These are phyloP conservation scores for Drosophila takahashii DNA, from an alignment of 1,140 invertebrate genomes.

Conservation along the genomic window DNA sequence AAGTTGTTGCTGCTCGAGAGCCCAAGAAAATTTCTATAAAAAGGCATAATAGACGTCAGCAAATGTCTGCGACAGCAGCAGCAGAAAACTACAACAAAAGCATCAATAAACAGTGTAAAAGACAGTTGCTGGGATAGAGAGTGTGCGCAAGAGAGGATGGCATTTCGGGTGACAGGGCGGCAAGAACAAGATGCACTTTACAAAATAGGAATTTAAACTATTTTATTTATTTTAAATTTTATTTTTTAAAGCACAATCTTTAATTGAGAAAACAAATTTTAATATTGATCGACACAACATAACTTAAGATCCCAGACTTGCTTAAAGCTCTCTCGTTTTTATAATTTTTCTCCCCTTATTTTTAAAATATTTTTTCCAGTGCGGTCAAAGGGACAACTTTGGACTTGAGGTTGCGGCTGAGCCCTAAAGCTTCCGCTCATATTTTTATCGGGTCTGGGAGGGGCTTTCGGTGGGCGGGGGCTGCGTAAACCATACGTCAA, in stretches of 20 bases:
- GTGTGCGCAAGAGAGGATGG: constrained; percentile 15
- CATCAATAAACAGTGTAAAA: constrained; percentile 80
- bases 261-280: no score
- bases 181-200: background rate
- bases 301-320: no score
- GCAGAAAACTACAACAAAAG: constrained; percentile 62
- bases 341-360: no score
- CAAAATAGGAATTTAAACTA: background rate
- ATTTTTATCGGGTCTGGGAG: constrained; percentile 53
- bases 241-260: no score
- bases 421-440: constrained; percentile 55
- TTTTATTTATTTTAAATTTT: no score
- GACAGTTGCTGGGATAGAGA: constrained; percentile 56
- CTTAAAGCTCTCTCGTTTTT: no score
- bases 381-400: constrained; percentile 8
- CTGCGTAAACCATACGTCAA: constrained; percentile 62
- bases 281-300: no score
- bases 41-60: constrained; percentile 79
- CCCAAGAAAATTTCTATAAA: constrained; percentile 75
- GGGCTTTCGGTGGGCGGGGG: constrained; percentile 8
- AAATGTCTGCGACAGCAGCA: constrained; percentile 69
- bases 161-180: no score
- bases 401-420: constrained; percentile 33
- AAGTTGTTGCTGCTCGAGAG: constrained; percentile 51
- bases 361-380: constrained; percentile 10